phyloP scores from a whole-genome alignment of 2,797 vertebrate species.

The Aeoliscus strigatus region DNA sequence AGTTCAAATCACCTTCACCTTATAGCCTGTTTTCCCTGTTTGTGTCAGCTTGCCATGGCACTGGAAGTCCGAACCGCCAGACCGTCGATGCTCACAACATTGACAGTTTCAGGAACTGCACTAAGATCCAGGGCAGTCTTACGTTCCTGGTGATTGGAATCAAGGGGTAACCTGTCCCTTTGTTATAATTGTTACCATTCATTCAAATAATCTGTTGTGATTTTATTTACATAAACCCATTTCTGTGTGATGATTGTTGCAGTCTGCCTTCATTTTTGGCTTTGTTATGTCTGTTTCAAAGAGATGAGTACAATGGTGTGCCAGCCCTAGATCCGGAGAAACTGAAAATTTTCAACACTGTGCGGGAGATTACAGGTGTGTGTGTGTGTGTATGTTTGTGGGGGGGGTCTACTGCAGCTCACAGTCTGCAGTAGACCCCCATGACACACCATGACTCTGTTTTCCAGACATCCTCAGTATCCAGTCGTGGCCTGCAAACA shows the following conservation, averaged over 20 bases:
- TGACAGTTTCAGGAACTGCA: slow-evolving; percentile 93
- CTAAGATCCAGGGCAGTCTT: slow-evolving; percentile 91
- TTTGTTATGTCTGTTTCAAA: slow-evolving; percentile 12
- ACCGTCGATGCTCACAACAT: slow-evolving; percentile 90
- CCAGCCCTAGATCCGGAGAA: slow-evolving; percentile 87
- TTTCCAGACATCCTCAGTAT: slow-evolving; percentile 83
- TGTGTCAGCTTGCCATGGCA: slow-evolving; percentile 82
- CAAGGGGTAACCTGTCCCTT: slow-evolving; percentile 73
- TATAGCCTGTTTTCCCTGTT: slow-evolving; percentile 1
- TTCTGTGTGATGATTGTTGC: neutral
- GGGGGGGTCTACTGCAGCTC: neutral
- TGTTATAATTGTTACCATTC: neutral
- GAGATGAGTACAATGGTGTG: slow-evolving; percentile 75
- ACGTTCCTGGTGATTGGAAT: slow-evolving; percentile 92
- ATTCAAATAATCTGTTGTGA: neutral
- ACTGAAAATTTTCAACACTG: slow-evolving; percentile 87
- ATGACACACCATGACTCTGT: slow-evolving; percentile 50
- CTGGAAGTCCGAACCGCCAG: slow-evolving; percentile 71
- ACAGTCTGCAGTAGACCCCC: neutral
- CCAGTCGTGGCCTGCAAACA: slow-evolving; percentile 84
- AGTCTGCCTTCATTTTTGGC: neutral
- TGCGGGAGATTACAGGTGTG: slow-evolving; percentile 90
- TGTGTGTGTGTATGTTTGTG: neutral
- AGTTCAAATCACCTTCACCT: neutral
- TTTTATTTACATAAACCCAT: too few relatives aligned